These are phyloP conservation scores for Seriola rivoliana DNA, from an alignment of 2,113 vertebrate species.

Conservation along the genomic window DNA sequence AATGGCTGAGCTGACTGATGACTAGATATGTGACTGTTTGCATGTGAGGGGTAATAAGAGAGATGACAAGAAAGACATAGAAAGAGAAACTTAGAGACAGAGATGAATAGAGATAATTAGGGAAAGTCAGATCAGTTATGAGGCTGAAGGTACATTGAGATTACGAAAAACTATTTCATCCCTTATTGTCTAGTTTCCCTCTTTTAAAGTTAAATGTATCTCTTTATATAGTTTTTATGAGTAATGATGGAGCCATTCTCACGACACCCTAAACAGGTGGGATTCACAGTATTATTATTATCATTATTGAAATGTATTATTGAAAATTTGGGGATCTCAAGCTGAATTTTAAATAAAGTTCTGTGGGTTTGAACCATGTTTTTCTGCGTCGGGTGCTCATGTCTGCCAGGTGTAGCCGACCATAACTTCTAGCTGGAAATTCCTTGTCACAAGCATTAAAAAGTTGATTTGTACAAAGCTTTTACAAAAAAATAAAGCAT, in stretches of 20 bases:
- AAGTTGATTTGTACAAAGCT: background rate
- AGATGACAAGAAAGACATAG: background rate
- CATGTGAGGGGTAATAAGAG: conserved; percentile 20
- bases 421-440: background rate
- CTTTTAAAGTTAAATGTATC: background rate
- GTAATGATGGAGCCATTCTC: background rate
- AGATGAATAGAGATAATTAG: background rate
- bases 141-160: background rate
- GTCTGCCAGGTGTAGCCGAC: background rate
- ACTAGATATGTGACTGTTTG: conserved; percentile 23
- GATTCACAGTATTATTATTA: background rate
- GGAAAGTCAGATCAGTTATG: background rate
- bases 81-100: background rate
- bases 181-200: background rate
- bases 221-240: background rate
- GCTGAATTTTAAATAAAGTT: background rate
- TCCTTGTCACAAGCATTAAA: background rate
- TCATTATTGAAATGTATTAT: background rate
- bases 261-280: background rate
- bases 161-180: background rate
- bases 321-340: background rate
- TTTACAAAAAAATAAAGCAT: background rate
- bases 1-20: conserved; percentile 47
- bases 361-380: background rate
- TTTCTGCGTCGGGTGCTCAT: background rate